A percentile compares a stretch with the other conserved stretches of the same genome.
phyloP scores from a whole-genome alignment of 2,797 vertebrate species.

The Petrocephalus sullivani region DNA sequence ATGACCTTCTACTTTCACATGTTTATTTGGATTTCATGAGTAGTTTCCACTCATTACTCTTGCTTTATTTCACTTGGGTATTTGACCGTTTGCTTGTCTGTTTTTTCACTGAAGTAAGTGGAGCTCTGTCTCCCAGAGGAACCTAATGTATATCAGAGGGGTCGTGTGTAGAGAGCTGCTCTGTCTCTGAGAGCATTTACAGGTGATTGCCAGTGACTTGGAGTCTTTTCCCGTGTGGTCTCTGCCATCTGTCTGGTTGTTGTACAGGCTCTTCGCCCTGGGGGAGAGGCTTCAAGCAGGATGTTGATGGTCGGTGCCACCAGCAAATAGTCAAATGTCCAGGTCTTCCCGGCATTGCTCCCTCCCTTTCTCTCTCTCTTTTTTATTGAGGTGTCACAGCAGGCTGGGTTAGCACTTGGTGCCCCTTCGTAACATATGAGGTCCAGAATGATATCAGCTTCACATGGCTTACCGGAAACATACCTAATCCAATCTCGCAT shows the following conservation, averaged over 20 bases:
- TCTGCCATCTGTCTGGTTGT: slow-evolving; percentile 32
- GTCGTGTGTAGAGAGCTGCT: neutral
- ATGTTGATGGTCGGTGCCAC: neutral
- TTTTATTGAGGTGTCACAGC: neutral
- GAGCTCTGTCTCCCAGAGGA: neutral
- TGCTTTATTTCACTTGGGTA: neutral
- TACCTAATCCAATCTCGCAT: neutral
- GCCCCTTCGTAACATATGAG: neutral
- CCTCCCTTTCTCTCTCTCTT: slow-evolving; percentile 5
- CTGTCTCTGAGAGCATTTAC: slow-evolving; percentile 12
- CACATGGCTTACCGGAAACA: neutral
- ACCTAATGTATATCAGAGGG: neutral
- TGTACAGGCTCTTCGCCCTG: slow-evolving; percentile 18
- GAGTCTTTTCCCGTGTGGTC: slow-evolving; percentile 19
- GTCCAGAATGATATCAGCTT: neutral
- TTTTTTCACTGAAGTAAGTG: neutral
- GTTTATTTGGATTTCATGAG: neutral
- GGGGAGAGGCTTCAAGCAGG: neutral
- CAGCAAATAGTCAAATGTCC: neutral
- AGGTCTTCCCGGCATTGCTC: neutral
- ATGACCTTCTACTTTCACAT: neutral
- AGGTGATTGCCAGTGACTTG: slow-evolving; percentile 12
- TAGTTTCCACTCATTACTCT: slow-evolving; percentile 3
- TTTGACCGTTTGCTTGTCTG: neutral
- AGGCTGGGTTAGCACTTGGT: neutral